Conservation (phyloP, 2,888 invertebrate species). For the Parnassius smintheus region DNA sequence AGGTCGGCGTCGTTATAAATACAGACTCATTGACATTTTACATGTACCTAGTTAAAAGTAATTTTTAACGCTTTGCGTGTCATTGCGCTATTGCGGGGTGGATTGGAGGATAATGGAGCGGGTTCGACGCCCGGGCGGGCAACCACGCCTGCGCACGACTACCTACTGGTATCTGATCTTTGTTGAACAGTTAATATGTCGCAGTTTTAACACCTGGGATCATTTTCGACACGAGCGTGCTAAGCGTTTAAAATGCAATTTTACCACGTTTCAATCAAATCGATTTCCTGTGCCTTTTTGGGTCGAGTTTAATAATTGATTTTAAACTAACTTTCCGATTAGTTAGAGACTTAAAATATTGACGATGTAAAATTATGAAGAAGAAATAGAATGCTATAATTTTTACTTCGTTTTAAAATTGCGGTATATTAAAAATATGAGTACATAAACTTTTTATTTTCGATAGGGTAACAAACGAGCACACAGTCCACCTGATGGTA, state of each 20-base stretch:
- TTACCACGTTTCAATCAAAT: no score
- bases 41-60: constrained; percentile 25
- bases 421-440: no score
- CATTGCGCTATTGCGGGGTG: constrained; percentile 24
- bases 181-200: not conserved
- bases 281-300: no score
- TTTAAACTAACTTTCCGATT: no score
- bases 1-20: constrained; percentile 20
- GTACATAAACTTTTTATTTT: no score
- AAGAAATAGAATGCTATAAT: no score
- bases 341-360: no score
- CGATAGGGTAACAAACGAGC: no score
- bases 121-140: constrained; percentile 32
- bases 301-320: no score
- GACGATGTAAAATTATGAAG: no score
- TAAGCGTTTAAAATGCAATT: not conserved
- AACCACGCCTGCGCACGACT: constrained; percentile 9
- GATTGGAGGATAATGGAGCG: constrained; percentile 21
- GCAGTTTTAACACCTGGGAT: not conserved
- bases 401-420: no score
- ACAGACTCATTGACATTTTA: constrained; percentile 28
- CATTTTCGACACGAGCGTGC: not conserved
- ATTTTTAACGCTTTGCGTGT: constrained; percentile 30
- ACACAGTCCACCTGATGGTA: no score
- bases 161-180: not conserved